These are phyloP conservation scores for Solenopsis fugax DNA, from an alignment of 1,140 invertebrate species.

Conservation along the genomic window DNA sequence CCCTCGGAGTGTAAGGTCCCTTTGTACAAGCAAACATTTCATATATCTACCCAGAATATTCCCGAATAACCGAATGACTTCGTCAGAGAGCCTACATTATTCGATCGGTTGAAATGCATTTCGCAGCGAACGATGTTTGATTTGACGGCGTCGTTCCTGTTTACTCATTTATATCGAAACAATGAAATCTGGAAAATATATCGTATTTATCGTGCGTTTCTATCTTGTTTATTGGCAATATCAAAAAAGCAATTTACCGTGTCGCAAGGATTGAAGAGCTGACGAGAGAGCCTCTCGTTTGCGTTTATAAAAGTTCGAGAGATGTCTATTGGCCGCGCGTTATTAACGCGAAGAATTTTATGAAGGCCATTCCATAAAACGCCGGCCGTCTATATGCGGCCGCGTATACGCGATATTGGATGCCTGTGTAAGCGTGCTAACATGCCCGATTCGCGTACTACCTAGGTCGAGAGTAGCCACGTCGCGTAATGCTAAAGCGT, in stretches of 20 bases:
- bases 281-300: background rate
- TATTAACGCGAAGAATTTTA: conserved; percentile 50
- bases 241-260: conserved; percentile 33
- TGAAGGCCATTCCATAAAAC: conserved; percentile 24
- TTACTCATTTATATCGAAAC: background rate
- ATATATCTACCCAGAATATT: conserved; percentile 44
- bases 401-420: conserved; percentile 11
- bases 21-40: conserved; percentile 64
- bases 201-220: conserved; percentile 13
- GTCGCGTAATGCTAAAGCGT: conserved; percentile 36
- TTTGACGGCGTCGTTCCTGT: background rate
- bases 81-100: background rate
- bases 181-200: background rate
- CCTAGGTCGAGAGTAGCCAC: conserved; percentile 7
- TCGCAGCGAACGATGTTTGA: conserved; percentile 22
- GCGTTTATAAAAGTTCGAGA: conserved; percentile 24
- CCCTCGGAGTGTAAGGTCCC: conserved; percentile 44
- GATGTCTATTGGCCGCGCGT: conserved; percentile 8
- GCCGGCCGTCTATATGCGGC: background rate
- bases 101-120: conserved; percentile 13
- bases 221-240: conserved; percentile 37
- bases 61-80: conserved; percentile 22
- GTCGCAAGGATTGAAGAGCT: background rate
- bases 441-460: conserved; percentile 21
- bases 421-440: background rate